Evolutionary conservation across 2,113 vertebrate genomes (phyloP), one percentile per base, ranked within the genome.

Genomic region (Galemys pyrenaicus): DNA sequence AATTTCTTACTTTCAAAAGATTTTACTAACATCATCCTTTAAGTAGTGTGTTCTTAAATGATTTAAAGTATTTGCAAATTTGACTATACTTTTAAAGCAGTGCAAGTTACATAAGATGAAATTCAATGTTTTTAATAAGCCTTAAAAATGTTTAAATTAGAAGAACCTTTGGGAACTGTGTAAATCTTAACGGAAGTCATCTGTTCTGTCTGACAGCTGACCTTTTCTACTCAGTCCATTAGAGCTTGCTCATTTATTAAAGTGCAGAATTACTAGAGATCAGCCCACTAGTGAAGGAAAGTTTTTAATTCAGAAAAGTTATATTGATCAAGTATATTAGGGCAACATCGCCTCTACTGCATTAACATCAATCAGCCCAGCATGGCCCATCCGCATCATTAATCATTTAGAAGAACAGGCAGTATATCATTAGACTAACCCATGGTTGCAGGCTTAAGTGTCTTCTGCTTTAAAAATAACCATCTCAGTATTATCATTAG

Each of bases 291-390:
- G 49, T 74, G 37, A 87, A 79, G 35, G 64, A 89, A 93, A 70
- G 51, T 89, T 39, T 96, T 94, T 89, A 89, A 94, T 85, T 95
- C 35, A 86, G 58, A 79, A 96, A 95, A 68, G 67, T 85, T 81
- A 28, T 90, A 88, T 95, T 71, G 91, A 85, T 94, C 71, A 84
- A 94, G 13, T 80, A 26, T 90, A 67, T 87, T 87, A 81, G 54
- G 35, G 54, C 56, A 87, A 26, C 10, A 46, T 49, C 11, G 16
- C 19, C n/a, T 28, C 58, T 77, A 46, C 30, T 93, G 65, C 13
- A 77, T 86, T 87, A 93, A 93, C 60, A 37, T 86, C 60, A 39
- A 1, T 95, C 83, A 70, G 0, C 12, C 46, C 44, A 58, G 22
- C 58, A 49, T 73, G n/a, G 28, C 35, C 74, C 4, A 54, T 67